Evolutionary conservation across 2,797 vertebrate genomes (phyloP), one percentile per base, ranked within the genome.

Genomic region (Hybognathus amarus): DNA sequence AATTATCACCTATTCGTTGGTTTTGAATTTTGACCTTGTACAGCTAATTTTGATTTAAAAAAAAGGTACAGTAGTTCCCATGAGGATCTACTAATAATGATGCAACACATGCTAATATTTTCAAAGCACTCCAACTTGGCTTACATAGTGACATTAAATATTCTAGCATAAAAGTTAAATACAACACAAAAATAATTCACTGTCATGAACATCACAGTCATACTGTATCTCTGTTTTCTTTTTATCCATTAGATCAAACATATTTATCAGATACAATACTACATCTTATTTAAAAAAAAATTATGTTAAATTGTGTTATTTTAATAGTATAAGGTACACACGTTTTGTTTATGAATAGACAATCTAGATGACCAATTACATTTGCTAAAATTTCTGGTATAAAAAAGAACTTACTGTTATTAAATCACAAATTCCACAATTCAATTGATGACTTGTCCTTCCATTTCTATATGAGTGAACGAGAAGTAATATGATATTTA

Each of bases 1-100:
- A 70, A 83, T 83, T 78, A 71, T 71, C 20, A 68, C 52, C 64
- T 59, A 54, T 38, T 18, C 1, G 45, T 83, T 83, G 40, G 9
- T 15, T 77, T 83, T 20, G 9, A 24, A 33, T 77, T 76, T 77
- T 47, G 7, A 67, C 24, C 33, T 54, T 6, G 27, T 22, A 45
- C 33, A 66, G 42, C n/a, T 56, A 27, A 38, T 54, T 79, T 79
- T 18, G 47, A 54, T 40, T 27, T 6, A 11, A 36, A 17, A 20
- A 50, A n/a, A 0, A 38, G 0, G 7, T 3, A 42, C 2, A 42
- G 12, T 12, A 45, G 3, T 6, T 76, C 36, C 54, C 0, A 38
- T 4, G 38, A 59, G n/a, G 6, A 50, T 79, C 45, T 79, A 50
- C 24, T 80, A 22, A 30, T 27, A 45, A 79, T 68, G 27, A 79